Evolutionary conservation across 2,888 invertebrate genomes (phyloP), one percentile per base, ranked within the genome.

Genomic region (Agrotis clavis): DNA sequence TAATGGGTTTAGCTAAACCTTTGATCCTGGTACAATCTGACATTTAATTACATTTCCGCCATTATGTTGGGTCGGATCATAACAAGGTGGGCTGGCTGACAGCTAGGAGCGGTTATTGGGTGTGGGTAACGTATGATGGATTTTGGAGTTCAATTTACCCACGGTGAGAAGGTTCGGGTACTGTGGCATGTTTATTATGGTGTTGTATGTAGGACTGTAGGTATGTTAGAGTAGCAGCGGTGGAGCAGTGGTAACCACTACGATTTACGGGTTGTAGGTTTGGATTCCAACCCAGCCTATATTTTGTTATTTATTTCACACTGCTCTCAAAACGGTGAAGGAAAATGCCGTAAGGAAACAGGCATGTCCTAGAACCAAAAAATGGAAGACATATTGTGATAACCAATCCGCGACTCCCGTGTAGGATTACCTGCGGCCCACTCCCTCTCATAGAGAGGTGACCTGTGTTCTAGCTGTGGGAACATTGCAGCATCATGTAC

Each of bases 11-110:
- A 78, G 72, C 77, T 81, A 83, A 84, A 80, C 83, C 88, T 88
- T 88, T 88, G 88, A 88, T 88, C 87, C 81, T 67, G 71, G 67
- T 69, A 79, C 76, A 84, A 83, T 83, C 83, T 86, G 84, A 78
- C 85, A 76, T 88, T 87, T 88, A 88, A 88, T 88, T 87, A 88
- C 87, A 80, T 85, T 81, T 79, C 80, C 81, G 68, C 79, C 75
- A 78, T 87, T 79, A 87, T 77, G 73, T 67, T 77, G 61, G 69
- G 71, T 56, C 51, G 81, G 82, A 81, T 82, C 84, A 82, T 82
- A 80, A 79, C 86, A 77, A 56, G 75, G 71, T 67, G n/a, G 56
- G 47, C 35, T 75, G 53, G 53, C 53, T 47, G 73, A 60, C 73
- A 74, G 67, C 65, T 72, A 45, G 60, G 9, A 21, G 41, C 30